Evolutionary conservation across 2,888 invertebrate genomes (phyloP).

Genomic region (Acanthosepion esculentum): DNA sequence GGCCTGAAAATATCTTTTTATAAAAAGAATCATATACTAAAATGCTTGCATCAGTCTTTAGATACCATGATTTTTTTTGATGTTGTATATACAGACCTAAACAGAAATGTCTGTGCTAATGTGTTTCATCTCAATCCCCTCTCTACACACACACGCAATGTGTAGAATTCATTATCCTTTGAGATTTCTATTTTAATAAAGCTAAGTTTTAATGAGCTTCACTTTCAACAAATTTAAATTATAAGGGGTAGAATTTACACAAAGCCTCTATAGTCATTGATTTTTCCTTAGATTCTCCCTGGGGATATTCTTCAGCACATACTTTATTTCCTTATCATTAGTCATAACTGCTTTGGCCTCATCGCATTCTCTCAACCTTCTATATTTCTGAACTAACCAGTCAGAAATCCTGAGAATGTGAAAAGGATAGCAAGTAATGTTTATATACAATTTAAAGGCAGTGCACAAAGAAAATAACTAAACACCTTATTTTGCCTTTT

Average conservation of each 20-base stretch:
- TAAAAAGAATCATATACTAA: no score
- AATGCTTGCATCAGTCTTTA: no score
- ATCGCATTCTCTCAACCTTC: neutral
- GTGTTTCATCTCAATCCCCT: no score
- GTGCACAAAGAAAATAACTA: neutral
- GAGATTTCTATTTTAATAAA: no score
- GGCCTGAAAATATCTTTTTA: no score
- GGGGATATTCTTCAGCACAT: no score
- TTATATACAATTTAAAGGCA: neutral
- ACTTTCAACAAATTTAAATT: neutral
- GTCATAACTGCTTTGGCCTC: neutral
- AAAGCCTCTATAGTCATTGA: neutral
- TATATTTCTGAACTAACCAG: neutral
- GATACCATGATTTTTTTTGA: no score
- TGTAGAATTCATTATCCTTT: no score
- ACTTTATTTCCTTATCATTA: neutral
- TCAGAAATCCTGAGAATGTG: constrained; percentile 4
- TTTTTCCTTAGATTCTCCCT: neutral
- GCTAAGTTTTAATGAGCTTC: neutral
- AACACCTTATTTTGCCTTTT: neutral
- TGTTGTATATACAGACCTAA: no score
- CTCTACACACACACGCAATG: no score
- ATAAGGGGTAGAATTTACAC: neutral
- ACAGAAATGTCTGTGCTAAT: no score
- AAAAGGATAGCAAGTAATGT: neutral